Base-by-base conservation (phyloP, 2,113 vertebrate species). In the Romanogobio albipinnatus region DNA sequence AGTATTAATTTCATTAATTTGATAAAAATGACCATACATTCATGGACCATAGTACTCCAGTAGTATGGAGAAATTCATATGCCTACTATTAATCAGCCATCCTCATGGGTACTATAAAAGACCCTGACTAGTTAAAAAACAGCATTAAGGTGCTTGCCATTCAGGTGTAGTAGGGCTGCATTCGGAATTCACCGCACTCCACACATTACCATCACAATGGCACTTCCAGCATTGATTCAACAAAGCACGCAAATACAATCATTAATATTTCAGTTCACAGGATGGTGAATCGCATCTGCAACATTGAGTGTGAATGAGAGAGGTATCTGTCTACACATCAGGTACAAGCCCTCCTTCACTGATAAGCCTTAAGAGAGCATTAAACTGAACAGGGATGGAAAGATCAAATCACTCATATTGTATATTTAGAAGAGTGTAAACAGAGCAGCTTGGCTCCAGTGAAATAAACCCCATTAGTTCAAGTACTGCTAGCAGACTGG, bases 231-330 rank as follows among this genome's bases (percentile, higher is more conserved):
- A 79, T 24, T 49, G 75, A 59, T 29, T 62, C 33, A 56, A 80
- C 71, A 77, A 75, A 74, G 64, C 49, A 66, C 64, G 36, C 39
- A 49, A 45, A 71, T 51, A 80, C 22, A 26, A 59, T 49, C 68
- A 83, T 78, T 47, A 78, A 59, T 36, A 64, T 88, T 85, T 80
- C 59, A 86, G 45, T 49, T 86, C 39, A 53, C 75, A 82, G 39
- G 17, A 61, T 45, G 51, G 74, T 19, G 24, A 88, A 79, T 9
- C 24, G 36, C 49, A 39, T 45, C 22, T 19, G 53, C 56, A 36
- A 62, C 9, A 83, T 43, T 45, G 51, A 79, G 17, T 68, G 22
- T 39, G 19, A 64, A 24, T 70, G n/a, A 47, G 3, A 68, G 47
- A 47, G 58, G 56, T 80, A 62, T 59, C 17, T 19, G 8, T 36